These are phyloP conservation scores for Argyresthia goedartella DNA, from an alignment of 2,888 invertebrate species.

Conservation along the genomic window DNA sequence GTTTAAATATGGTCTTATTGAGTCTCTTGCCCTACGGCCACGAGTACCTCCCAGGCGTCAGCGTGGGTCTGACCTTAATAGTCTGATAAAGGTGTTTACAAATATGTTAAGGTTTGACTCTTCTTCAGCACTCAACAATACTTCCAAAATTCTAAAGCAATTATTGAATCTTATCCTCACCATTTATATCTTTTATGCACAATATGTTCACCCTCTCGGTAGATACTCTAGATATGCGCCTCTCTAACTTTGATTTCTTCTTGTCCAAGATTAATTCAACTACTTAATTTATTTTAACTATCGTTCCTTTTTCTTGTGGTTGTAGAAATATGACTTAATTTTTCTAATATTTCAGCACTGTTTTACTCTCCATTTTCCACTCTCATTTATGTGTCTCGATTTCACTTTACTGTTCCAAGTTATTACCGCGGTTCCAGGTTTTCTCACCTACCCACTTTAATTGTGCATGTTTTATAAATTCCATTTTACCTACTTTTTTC, in stretches of 20 bases:
- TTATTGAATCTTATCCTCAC: conserved; percentile 3
- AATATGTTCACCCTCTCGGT: conserved; percentile 22
- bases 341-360: conserved; percentile 22
- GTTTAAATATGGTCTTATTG: conserved; percentile 49
- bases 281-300: no score
- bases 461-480: conserved; percentile 2
- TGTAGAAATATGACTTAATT: conserved; percentile 17
- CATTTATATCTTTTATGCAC: conserved; percentile 17
- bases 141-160: neutral
- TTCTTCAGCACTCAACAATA: neutral
- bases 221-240: conserved; percentile 9
- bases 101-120: conserved; percentile 59
- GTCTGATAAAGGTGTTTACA: conserved; percentile 48
- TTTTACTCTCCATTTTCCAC: conserved; percentile 12
- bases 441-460: neutral
- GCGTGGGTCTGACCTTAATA: conserved; percentile 43
- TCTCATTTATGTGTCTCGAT: neutral
- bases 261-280: no score
- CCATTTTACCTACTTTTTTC: neutral
- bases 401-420: conserved; percentile 3
- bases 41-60: conserved; percentile 54
- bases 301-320: conserved; percentile 14
- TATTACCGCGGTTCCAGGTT: conserved; percentile 3
- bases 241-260: no score
- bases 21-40: conserved; percentile 56